phyloP scores from a whole-genome alignment of 2,888 invertebrate genomes.

The Helleia helle region DNA sequence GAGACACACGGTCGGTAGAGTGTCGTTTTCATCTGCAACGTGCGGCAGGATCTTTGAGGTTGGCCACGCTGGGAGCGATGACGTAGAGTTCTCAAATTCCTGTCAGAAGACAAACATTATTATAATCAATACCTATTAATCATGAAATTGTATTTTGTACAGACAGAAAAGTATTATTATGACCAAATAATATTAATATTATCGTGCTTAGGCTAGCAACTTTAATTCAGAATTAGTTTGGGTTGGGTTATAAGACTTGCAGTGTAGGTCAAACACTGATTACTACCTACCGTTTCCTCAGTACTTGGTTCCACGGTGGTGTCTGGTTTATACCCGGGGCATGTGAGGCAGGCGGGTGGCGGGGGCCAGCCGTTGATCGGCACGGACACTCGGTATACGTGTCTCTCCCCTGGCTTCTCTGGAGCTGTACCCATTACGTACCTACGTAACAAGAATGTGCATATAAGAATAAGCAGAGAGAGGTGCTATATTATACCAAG shows the following conservation, averaged over 20 bases:
- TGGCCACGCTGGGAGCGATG: constrained; percentile 50
- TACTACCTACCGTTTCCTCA: constrained; percentile 34
- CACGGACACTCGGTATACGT: constrained; percentile 80
- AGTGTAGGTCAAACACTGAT: no score
- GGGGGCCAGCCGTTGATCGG: constrained; percentile 51
- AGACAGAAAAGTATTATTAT: no score
- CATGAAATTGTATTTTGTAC: no score
- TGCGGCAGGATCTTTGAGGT: constrained; percentile 53
- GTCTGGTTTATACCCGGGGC: constrained; percentile 34
- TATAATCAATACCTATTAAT: no score
- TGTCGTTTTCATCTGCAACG: constrained; percentile 54
- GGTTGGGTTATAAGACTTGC: no score
- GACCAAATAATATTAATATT: no score
- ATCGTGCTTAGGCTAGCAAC: no score
- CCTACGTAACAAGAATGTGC: constrained; percentile 38
- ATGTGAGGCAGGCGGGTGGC: constrained; percentile 75
- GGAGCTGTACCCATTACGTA: constrained; percentile 88
- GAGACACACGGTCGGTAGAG: constrained; percentile 71
- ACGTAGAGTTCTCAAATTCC: constrained; percentile 49
- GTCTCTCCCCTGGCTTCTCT: constrained; percentile 84
- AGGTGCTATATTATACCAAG: no score
- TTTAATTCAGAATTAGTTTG: no score
- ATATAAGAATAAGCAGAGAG: no score
- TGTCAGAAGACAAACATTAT: constrained; percentile 25
- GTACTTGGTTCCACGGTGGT: constrained; percentile 30